phyloP scores from a whole-genome alignment of 2,888 invertebrate genomes.

The Lordiphosa andalusiaca region DNA sequence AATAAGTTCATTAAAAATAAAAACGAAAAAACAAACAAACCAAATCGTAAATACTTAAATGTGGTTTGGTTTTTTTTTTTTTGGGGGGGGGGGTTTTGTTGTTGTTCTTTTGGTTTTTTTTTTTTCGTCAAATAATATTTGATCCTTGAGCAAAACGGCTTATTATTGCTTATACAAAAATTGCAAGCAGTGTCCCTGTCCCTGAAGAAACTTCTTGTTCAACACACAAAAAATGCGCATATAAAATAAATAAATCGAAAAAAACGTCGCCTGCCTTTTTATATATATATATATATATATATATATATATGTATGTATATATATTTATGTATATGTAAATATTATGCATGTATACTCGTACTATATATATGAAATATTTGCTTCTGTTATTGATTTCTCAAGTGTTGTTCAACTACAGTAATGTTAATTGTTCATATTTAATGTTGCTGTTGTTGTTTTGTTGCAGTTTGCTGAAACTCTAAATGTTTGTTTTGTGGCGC shows the following conservation, averaged over 20 bases:
- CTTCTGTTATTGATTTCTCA: neutral
- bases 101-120: too few relatives aligned
- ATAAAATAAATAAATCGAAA: conserved; percentile 51
- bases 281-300: too few relatives aligned
- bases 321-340: conserved; percentile 14
- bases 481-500: conserved; percentile 59
- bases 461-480: conserved; percentile 65
- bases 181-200: conserved; percentile 57
- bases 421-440: conserved; percentile 53
- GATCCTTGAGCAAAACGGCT: conserved; percentile 65
- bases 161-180: conserved; percentile 67
- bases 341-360: conserved; percentile 5
- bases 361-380: conserved; percentile 20
- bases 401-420: conserved; percentile 41
- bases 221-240: conserved; percentile 61
- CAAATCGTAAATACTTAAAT: too few relatives aligned
- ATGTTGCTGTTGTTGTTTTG: conserved; percentile 36
- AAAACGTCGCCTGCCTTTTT: conserved; percentile 48
- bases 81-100: too few relatives aligned
- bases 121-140: conserved; percentile 13
- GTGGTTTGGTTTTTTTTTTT: too few relatives aligned
- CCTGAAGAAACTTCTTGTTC: conserved; percentile 65
- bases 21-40: too few relatives aligned
- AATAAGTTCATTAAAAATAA: neutral
- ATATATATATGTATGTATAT: conserved; percentile 13